Base-by-base conservation (phyloP, 1,140 invertebrate genomes). In the Zaprionus nigranus region DNA sequence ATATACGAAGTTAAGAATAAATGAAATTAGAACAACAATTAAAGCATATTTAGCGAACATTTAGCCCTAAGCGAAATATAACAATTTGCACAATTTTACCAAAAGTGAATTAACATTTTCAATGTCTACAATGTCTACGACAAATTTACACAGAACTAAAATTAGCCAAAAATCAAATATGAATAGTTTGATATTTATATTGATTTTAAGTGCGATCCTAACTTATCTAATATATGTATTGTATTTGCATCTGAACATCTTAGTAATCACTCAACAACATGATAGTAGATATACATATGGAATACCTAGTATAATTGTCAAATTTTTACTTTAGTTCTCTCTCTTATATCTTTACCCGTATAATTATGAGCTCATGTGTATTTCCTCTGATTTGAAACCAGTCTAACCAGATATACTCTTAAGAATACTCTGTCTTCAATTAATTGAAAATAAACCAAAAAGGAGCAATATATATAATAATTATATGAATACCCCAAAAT, bases 61-160 rank as follows among this genome's bases (percentile, higher is more conserved):
- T 64, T 71, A 87, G 63, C 22, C 58, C 54, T 87, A 87, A 76
- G 65, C 67, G 49, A 86, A 62, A 72, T 70, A 58, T 67, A 72
- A 58, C 71, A 87, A 79, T 79, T 78, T 86, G 83, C 82, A 86
- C 83, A 87, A 86, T 86, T 86, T 86, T 86, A 87, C 72, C 79
- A 60, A 75, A 74, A 75, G 24, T 56, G 68, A 62, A 73, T 72
- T 86, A 85, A 79, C 68, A 86, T 86, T 85, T 85, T 85, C 75
- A 86, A 85, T 70, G 77, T 75, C 71, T 78, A 68, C 69, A 78
- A 79, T 65, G 68, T 63, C 59, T 86, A 82, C 60, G 54, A 54
- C 28, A 76, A 82, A 79, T 82, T 76, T 82, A 85, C 79, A 73
- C 64, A 75, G 60, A 63, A 66, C 15, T 46, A 60, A 40, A 67